These are phyloP conservation scores for Manacus vitellinus DNA, from an alignment of 2,113 vertebrate genomes.

Conservation along the genomic window DNA sequence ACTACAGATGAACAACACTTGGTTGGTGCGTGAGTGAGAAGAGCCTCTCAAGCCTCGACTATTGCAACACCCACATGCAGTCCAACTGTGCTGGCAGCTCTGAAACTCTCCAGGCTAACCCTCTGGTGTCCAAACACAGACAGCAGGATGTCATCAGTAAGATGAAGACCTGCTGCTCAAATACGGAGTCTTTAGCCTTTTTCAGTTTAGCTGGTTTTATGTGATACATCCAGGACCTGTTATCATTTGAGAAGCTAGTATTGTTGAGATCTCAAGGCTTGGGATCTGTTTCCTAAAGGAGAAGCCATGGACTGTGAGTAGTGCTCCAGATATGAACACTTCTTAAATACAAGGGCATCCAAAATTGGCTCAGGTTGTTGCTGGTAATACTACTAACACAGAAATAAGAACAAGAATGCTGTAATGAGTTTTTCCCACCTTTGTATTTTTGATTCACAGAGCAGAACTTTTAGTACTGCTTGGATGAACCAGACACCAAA, in stretches of 20 bases:
- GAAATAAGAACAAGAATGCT: not conserved
- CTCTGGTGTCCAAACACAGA: conserved; percentile 40
- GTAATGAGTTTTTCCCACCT: not conserved
- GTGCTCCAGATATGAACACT: not conserved
- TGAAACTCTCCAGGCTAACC: conserved; percentile 4
- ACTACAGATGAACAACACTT: conserved; percentile 49
- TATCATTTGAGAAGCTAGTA: not conserved
- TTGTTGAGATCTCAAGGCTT: not conserved
- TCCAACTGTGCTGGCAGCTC: conserved; percentile 44
- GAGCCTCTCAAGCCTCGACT: not conserved
- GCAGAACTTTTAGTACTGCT: not conserved
- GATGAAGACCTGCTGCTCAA: conserved; percentile 43
- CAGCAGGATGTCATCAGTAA: conserved; percentile 3
- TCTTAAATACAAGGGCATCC: not conserved
- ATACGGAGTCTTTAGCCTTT: conserved; percentile 18
- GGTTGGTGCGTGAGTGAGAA: not conserved
- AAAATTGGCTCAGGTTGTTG: not conserved
- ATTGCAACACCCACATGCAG: not conserved
- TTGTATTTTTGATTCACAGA: not conserved
- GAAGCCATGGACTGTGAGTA: not conserved
- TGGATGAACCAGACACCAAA: not conserved
- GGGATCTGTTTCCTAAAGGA: not conserved
- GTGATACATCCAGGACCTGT: not conserved
- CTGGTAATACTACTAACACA: not conserved
- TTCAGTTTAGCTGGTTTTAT: conserved; percentile 22